phyloP scores from a whole-genome alignment of 2,113 vertebrate genomes.

The Gadus chalcogrammus region DNA sequence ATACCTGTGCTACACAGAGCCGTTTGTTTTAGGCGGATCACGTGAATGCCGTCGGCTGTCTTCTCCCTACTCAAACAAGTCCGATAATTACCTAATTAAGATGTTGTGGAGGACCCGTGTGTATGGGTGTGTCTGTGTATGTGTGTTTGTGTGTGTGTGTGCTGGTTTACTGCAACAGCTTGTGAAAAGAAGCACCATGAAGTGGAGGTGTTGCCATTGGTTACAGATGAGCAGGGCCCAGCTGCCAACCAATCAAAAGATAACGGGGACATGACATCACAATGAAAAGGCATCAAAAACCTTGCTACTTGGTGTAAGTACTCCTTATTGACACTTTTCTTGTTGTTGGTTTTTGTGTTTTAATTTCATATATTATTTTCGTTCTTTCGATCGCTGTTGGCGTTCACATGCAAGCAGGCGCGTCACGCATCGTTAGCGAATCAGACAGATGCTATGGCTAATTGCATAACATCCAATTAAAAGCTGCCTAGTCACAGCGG shows the following conservation, averaged over 20 bases:
- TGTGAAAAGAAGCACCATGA: conserved; percentile 55
- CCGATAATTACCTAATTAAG: conserved; percentile 65
- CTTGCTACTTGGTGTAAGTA: not conserved
- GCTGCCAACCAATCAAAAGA: conserved; percentile 26
- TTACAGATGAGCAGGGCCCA: conserved; percentile 45
- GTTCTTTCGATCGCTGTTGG: not conserved
- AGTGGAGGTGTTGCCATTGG: conserved; percentile 60
- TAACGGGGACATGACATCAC: not conserved
- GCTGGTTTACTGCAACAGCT: conserved; percentile 48
- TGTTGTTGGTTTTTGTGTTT: too few relatives aligned
- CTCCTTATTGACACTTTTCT: too few relatives aligned
- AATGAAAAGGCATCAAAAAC: not conserved
- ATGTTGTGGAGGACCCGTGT: conserved; percentile 42
- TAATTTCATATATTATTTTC: not conserved
- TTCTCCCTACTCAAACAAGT: conserved; percentile 51
- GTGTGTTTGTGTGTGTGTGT: conserved; percentile 11
- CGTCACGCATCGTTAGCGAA: too few relatives aligned
- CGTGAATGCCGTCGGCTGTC: conserved; percentile 31
- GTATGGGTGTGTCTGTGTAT: conserved; percentile 20
- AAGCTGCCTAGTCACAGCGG: conserved; percentile 42
- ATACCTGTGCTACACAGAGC: conserved; percentile 50
- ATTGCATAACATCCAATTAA: conserved; percentile 46
- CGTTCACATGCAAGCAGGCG: not conserved
- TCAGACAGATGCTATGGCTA: conserved; percentile 3
- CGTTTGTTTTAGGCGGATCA: conserved; percentile 58